Percentiles rank a stretch among this genome's conserved stretches.
Conservation (phyloP, 2,888 invertebrate genomes). For the Lycophotia porphyrea region DNA sequence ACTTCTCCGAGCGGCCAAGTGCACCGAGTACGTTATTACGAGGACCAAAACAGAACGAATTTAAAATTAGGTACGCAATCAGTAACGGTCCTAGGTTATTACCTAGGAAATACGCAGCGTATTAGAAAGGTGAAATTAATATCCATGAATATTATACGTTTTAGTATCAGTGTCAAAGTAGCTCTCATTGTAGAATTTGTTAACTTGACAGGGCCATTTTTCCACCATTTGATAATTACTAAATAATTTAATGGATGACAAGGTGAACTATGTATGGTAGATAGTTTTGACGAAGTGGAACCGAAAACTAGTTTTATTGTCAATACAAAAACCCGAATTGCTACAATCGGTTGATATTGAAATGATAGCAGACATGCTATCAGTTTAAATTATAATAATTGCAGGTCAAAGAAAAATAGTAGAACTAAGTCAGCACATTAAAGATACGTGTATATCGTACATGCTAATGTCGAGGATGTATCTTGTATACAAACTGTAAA, state of each 20-base stretch:
- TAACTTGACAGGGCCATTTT: not conserved
- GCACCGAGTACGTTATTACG: slow-evolving; percentile 85
- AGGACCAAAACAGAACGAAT: slow-evolving; percentile 82
- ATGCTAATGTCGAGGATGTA: not conserved
- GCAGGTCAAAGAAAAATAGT: not conserved
- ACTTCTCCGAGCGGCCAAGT: slow-evolving; percentile 87
- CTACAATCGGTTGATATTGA: not conserved
- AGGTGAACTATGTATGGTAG: slow-evolving; percentile 1
- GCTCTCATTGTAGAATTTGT: not conserved
- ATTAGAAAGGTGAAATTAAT: slow-evolving; percentile 1
- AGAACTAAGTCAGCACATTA: not conserved
- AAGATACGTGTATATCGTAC: slow-evolving; percentile 8
- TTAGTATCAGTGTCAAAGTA: not conserved
- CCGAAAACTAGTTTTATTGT: slow-evolving; percentile 16
- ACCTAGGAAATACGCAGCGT: not conserved
- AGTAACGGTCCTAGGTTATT: slow-evolving; percentile 19
- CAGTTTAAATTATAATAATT: slow-evolving; percentile 8
- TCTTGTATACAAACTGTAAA: slow-evolving; percentile 1
- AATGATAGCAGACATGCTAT: not conserved
- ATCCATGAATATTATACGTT: not conserved
- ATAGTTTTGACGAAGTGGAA: slow-evolving; percentile 3
- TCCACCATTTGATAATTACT: not conserved
- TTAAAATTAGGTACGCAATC: slow-evolving; percentile 38
- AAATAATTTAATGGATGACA: not conserved
- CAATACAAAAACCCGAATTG: slow-evolving; percentile 11